A percentile compares a stretch with the other conserved stretches of the same genome.
These are phyloP conservation scores for Actinopyga echinites DNA, from an alignment of 53 echinoderm and acorn worm genomes.

Conservation along the genomic window DNA sequence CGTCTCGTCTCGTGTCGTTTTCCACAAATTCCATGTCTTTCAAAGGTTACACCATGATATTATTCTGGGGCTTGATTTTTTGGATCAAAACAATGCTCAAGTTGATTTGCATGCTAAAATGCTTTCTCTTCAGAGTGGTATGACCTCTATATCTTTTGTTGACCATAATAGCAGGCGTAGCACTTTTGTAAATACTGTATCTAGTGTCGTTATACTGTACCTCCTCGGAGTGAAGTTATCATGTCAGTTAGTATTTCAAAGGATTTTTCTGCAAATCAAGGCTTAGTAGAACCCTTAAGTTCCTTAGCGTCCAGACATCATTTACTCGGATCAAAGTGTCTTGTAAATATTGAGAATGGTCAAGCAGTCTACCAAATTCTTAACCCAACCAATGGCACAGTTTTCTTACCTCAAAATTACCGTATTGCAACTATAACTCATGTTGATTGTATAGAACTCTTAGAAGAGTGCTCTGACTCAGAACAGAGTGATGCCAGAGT, in stretches of 20 bases:
- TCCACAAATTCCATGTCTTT: constrained; percentile 21
- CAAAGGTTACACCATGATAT: neutral
- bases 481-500: neutral
- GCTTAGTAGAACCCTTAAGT: neutral
- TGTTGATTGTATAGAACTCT: neutral
- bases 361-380: neutral
- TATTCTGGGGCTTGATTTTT: constrained; percentile 12
- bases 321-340: neutral
- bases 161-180: neutral
- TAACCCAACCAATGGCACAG: neutral
- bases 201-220: neutral
- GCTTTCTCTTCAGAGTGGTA: constrained; percentile 3
- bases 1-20: neutral
- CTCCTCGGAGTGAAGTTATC: constrained; percentile 2
- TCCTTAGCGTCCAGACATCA: neutral
- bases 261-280: neutral
- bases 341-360: neutral
- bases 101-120: neutral
- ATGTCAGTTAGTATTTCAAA: neutral
- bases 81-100: neutral
- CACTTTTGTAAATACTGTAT: neutral
- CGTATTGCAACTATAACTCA: neutral
- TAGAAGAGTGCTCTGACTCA: neutral
- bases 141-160: neutral
- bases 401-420: neutral